Evolutionary conservation across 2,888 invertebrate genomes (phyloP).

Genomic region (Caenorhabditis angaria): DNA sequence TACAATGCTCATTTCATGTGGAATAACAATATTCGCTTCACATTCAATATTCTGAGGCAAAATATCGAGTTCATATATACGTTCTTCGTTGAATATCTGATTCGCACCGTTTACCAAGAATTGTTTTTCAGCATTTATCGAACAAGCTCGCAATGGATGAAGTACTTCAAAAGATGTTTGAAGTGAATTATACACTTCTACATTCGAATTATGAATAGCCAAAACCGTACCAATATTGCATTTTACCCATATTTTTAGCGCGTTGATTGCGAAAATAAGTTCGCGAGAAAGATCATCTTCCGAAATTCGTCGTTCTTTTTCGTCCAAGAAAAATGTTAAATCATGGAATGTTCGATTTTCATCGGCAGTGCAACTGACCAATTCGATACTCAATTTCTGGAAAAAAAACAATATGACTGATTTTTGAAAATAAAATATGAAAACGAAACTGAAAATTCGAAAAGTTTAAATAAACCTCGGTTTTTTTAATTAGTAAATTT

Average conservation of each 20-base stretch:
- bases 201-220: not conserved
- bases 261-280: not conserved
- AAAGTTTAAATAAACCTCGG: too few relatives aligned
- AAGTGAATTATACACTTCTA: not conserved
- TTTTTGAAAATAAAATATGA: too few relatives aligned
- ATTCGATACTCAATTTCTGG: not conserved
- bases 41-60: not conserved
- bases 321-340: not conserved
- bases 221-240: not conserved
- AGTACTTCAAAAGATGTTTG: not conserved
- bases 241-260: not conserved
- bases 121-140: not conserved
- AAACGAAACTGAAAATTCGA: too few relatives aligned
- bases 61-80: not conserved
- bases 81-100: not conserved
- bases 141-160: not conserved
- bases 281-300: not conserved
- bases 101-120: not conserved
- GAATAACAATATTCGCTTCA: not conserved
- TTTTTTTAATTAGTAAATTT: too few relatives aligned
- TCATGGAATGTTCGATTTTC: not conserved
- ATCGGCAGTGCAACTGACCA: not conserved
- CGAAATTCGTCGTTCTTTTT: not conserved
- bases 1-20: not conserved
- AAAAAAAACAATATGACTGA: not conserved